Evolutionary conservation across 2,888 invertebrate species (phyloP).

Genomic region (Chrysina gloriosa): DNA sequence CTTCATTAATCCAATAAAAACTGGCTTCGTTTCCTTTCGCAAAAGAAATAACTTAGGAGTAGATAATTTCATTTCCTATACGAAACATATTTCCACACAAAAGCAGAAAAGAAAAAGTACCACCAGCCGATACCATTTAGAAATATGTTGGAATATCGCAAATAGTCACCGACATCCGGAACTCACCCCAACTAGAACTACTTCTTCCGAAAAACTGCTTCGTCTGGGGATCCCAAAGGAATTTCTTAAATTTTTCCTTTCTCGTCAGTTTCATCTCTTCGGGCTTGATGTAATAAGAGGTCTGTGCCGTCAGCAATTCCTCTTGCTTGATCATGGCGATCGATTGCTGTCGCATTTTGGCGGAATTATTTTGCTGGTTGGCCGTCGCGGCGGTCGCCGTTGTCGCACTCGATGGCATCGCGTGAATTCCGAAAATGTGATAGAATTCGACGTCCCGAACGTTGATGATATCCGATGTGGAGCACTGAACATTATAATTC

Average conservation of each 20-base stretch:
- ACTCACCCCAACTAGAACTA: constrained; percentile 87
- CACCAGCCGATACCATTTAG: background rate
- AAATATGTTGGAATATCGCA: background rate
- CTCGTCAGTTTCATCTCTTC: constrained; percentile 70
- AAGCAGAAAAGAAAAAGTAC: too few species aligned
- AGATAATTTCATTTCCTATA: too few species aligned
- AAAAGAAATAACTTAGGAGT: too few species aligned
- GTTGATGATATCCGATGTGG: too few species aligned
- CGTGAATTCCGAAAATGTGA: constrained; percentile 5
- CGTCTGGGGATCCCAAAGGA: constrained; percentile 82
- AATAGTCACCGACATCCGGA: background rate
- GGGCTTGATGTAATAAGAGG: constrained; percentile 74
- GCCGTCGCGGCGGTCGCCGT: constrained; percentile 5
- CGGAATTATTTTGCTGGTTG: background rate
- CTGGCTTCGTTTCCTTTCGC: too few species aligned
- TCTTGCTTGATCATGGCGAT: constrained; percentile 61
- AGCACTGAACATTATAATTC: too few species aligned
- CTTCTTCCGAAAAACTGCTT: constrained; percentile 82
- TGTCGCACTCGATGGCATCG: constrained; percentile 26
- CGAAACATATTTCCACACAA: too few species aligned
- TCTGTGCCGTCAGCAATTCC: constrained; percentile 60
- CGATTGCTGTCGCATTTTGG: constrained; percentile 48
- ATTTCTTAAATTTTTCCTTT: constrained; percentile 72
- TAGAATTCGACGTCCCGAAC: too few species aligned
- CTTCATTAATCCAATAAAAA: too few species aligned